Base-by-base conservation (phyloP, 1,140 invertebrate species). In the Brachionus paranguensis region DNA sequence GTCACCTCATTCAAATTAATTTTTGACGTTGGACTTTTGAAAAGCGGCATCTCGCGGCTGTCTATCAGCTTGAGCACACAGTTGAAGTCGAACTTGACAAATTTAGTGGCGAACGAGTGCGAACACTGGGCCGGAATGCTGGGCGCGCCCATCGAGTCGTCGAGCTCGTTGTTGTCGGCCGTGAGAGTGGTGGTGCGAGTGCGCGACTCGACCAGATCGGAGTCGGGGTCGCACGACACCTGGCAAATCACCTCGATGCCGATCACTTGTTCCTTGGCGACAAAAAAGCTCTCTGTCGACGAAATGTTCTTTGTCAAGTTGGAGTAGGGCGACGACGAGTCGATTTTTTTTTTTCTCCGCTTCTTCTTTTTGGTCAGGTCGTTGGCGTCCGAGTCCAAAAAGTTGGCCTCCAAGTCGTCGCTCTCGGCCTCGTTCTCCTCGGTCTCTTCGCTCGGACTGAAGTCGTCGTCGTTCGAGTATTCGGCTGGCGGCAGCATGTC, bases 11-110 rank as follows among this genome's bases (percentile, higher is more conserved):
- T 24, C 8, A 20, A n/a, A 17, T 20, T n/a, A n/a, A 29, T 6
- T 64, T 33, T 81, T 3, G 20, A 43, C 3, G 37, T 4, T n/a
- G 37, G 12, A 64, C 33, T 68, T 29, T 68, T 81, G 24, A 81
- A 47, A 2, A 2, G 2, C 4, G 27, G 27, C n/a, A 64, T 12
- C 60, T 81, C 78, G 4, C 33, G 45, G 5, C 7, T 41, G 1
- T 60, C 53, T 17, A 81, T 64, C n/a, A 81, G 20, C 5, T 81
- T 24, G 12, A 64, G 53, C 6, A 65, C 11, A 68, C 78, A 81
- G 24, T 60, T 68, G n/a, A 81, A 81, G 33, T 81, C 60, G 33
- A 81, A 81, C 53, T 81, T 60, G 27, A n/a, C 11, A 68, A 81
- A 81, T 64, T 81, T 81, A 0, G 78, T 20, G 8, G 11, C 27